Evolutionary conservation across 1,140 invertebrate species (phyloP), one percentile per base, ranked within the genome.

Genomic region (Euura lappo): DNA sequence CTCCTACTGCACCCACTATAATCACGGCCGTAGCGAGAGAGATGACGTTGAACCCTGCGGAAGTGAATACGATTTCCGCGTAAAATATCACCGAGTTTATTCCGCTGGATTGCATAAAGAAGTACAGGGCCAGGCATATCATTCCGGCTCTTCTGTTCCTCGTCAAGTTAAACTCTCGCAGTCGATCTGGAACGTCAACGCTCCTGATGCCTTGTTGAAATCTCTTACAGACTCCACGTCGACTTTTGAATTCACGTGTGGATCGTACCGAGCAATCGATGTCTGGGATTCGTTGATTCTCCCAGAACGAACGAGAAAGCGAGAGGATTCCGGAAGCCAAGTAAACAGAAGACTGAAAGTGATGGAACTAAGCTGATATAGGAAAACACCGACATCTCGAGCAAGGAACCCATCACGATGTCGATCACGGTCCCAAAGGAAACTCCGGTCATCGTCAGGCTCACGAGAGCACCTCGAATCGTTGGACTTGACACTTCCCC

Each of bases 11-110:
- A 47, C 92, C 92, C 73, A 94, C 89, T 44, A 94, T 84, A 64
- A 95, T 92, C 44, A 93, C 90, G 8, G 89, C 83, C 64, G 86
- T 84, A 60, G 89, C 84, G 5, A 89, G 84, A 3, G 83, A 80
- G 45, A 92, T 80, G 0, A 81, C 71, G 1, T 75, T 85, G 3
- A 89, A 88, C 65, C 90, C 89, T 13, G 90, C 89, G 47, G 88
- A 84, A 10, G 90, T 89, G 75, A 96, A 91, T 76, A 96, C 94
- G 65, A 91, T 90, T 72, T 94, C 92, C 28, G 93, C 90, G 79
- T 95, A 95, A 45, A 93, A 92, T 77, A 92, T 91, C 28, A 96
- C 88, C 2, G 92, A 92, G 69, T 93, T 93, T n/a, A 94, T 91
- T 2, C 94, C 93, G 70, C 91, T 93, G 46, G 95, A 89, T 79